Evolutionary conservation across 2,888 invertebrate species (phyloP), one percentile per base, ranked within the genome.

Genomic region (Drosophila infuscata): DNA sequence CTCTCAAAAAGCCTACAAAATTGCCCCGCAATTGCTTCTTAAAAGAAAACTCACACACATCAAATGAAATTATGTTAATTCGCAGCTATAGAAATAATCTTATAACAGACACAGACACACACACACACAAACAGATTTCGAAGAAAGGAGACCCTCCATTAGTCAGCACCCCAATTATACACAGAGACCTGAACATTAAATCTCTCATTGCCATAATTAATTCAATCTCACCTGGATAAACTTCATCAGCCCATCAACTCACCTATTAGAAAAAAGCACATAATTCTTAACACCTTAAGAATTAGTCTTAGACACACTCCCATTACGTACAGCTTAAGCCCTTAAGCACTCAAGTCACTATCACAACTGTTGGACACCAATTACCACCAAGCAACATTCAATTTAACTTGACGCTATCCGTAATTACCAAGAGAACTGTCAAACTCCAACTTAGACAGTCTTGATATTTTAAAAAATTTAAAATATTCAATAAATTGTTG

Each of bases 21-120:
- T 64, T 77, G 48, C 59, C 65, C 59, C 65, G 65, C 49, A 76
- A 46, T 71, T 60, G 59, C 51, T 35, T 15, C 51, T 25, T 49
- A 11, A 53, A 61, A 15, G 46, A 17, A 46, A 46, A 46, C 64
- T 30, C 25, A 29, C 43, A 41, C 49, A 35, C 29, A 43, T 20
- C 43, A 43, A 43, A 20, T 20, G 6, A 43, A 20, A 43, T 43
- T 20, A 51, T 51, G 49, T 6, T 49, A 49, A 49, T 49, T 49
- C 30, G 49, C 17, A 30, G 49, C 30, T 30, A 49, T 30, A 46
- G 46, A 25, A 46, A 46, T 46, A 46, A 25, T 46, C 46, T 46
- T 46, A 15, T 46, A 25, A 20, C 46, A 43, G 20, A 43, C 11
- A 41, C 9, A 38, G 8, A 38, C 38, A 38, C 17, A n/a, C 11